Percentiles rank a stretch among this genome's conserved stretches.
Evolutionary conservation across 2,888 invertebrate genomes (phyloP).

Genomic region (Pycnomerus fuliginosus): DNA sequence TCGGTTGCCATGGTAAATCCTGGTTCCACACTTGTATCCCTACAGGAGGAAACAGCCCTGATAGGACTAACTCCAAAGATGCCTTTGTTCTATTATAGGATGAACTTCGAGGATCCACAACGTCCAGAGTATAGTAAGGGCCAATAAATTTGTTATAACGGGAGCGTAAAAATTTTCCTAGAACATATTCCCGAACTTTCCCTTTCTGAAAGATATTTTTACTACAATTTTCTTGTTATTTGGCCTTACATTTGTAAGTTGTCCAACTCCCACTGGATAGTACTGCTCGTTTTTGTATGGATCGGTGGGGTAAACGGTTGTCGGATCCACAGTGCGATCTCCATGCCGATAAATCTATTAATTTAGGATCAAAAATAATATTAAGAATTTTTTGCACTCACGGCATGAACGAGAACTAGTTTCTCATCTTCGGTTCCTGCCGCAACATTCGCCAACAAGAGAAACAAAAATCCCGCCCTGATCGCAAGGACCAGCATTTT

Average conservation of each 20-base stretch:
- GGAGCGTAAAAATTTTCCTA: constrained; percentile 62
- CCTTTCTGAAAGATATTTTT: constrained; percentile 40
- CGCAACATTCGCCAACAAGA: no score
- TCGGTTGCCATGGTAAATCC: constrained; percentile 69
- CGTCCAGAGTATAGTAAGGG: constrained; percentile 56
- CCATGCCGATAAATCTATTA: constrained; percentile 33
- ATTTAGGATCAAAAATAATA: no score
- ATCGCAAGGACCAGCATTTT: no score
- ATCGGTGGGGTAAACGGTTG: constrained; percentile 32
- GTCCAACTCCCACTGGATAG: constrained; percentile 32
- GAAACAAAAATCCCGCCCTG: no score
- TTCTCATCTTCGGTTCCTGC: no score
- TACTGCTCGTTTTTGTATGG: constrained; percentile 30
- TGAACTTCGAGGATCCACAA: constrained; percentile 64
- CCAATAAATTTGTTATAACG: constrained; percentile 63
- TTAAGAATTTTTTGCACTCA: no score
- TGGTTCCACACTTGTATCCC: constrained; percentile 59
- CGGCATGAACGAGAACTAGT: no score
- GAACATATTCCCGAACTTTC: constrained; percentile 51
- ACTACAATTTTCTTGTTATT: no score
- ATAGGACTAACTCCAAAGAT: constrained; percentile 66
- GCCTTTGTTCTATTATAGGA: constrained; percentile 71
- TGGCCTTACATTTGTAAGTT: constrained; percentile 36
- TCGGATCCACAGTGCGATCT: constrained; percentile 29
- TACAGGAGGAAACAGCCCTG: constrained; percentile 66